Evolutionary conservation across 2,113 vertebrate species (phyloP).

Genomic region (Amphiprion ocellaris): DNA sequence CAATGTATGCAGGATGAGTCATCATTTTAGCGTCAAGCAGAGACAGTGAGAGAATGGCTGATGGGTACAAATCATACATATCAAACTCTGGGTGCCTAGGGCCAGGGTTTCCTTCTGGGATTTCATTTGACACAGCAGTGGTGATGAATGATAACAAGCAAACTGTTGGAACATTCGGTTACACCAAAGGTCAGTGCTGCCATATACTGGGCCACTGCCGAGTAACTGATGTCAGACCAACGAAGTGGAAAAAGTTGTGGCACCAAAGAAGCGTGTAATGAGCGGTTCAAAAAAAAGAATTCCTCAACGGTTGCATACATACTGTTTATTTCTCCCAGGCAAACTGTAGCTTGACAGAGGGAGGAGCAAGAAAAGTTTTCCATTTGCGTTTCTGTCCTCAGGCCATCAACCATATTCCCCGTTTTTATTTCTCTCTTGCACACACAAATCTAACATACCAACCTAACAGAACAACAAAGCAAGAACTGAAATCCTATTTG

Average conservation of each 20-base stretch:
- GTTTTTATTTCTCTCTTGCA: background rate
- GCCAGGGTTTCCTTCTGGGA: conserved; percentile 10
- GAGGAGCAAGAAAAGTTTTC: conserved; percentile 25
- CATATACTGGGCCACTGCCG: background rate
- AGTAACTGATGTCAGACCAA: background rate
- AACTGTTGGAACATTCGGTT: conserved; percentile 1
- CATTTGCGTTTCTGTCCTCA: conserved; percentile 31
- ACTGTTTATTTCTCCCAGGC: background rate
- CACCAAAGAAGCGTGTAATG: conserved; percentile 28
- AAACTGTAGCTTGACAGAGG: conserved; percentile 25
- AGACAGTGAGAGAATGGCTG: conserved; percentile 17
- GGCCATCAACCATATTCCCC: conserved; percentile 47
- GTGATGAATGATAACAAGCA: conserved; percentile 6
- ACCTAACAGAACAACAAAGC: background rate
- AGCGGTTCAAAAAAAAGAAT: conserved; percentile 18
- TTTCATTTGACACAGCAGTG: conserved; percentile 10
- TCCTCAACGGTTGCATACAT: conserved; percentile 42
- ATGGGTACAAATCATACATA: background rate
- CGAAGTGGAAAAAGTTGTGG: background rate
- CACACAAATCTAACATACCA: background rate
- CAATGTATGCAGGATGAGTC: conserved; percentile 35
- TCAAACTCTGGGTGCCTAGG: background rate
- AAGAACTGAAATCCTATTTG: conserved; percentile 4
- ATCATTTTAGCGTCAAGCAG: conserved; percentile 30
- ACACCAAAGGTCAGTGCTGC: background rate